Percentiles rank a stretch among this genome's conserved stretches.
These are phyloP conservation scores for Xenopus petersii DNA, from an alignment of 2,797 vertebrate species.

Conservation along the genomic window DNA sequence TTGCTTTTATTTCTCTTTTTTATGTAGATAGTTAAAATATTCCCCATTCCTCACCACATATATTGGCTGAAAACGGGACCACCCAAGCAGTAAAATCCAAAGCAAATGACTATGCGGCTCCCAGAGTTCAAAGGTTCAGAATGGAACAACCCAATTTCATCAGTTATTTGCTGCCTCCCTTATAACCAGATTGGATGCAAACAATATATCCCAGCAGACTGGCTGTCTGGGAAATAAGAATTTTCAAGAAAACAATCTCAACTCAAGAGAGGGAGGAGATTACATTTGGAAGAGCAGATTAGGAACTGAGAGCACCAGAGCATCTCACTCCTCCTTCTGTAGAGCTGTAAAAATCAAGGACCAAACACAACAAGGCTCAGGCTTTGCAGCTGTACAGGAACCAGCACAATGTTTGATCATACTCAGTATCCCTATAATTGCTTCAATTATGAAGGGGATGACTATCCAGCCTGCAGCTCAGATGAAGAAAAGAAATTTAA, in stretches of 20 bases:
- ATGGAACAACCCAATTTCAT: slow-evolving; percentile 52
- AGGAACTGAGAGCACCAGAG: slow-evolving; percentile 48
- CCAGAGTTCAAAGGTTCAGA: slow-evolving; percentile 61
- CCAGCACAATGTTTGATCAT: slow-evolving; percentile 87
- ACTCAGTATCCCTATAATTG: slow-evolving; percentile 97
- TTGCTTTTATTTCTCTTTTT: slow-evolving; percentile 52
- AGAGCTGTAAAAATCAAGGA: slow-evolving; percentile 52
- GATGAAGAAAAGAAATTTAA: slow-evolving; percentile 90
- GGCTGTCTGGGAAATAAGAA: slow-evolving; percentile 50
- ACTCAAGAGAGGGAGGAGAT: slow-evolving; percentile 53
- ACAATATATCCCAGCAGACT: slow-evolving; percentile 38
- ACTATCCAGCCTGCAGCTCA: slow-evolving; percentile 83
- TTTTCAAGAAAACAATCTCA: slow-evolving; percentile 53
- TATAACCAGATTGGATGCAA: slow-evolving; percentile 19
- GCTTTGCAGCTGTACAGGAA: slow-evolving; percentile 21
- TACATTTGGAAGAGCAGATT: slow-evolving; percentile 52
- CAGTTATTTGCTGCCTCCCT: slow-evolving; percentile 43
- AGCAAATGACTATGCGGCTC: slow-evolving; percentile 52
- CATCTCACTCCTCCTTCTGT: slow-evolving; percentile 51
- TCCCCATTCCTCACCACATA: slow-evolving; percentile 43
- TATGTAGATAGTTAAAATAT: slow-evolving; percentile 14
- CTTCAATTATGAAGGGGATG: slow-evolving; percentile 94
- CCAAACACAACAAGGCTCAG: slow-evolving; percentile 29
- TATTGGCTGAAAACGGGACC: slow-evolving; percentile 64
- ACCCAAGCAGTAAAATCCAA: slow-evolving; percentile 70